Conservation (phyloP, 2,888 invertebrate species). For the Pyrgus malvae region DNA sequence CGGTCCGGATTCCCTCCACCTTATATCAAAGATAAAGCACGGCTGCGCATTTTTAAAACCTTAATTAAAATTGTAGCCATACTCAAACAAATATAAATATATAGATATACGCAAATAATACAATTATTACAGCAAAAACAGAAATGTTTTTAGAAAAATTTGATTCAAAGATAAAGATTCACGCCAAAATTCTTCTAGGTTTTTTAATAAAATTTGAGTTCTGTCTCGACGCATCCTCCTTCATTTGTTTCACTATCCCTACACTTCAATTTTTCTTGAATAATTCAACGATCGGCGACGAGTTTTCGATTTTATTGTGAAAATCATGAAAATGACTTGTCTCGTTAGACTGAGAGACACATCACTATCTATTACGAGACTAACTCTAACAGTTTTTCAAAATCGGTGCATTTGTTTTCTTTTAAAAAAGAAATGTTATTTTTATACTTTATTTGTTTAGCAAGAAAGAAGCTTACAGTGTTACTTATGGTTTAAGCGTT, state of each 20-base stretch:
- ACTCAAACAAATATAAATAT: too few relatives aligned
- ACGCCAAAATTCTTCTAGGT: constrained; percentile 45
- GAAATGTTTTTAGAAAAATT: too few relatives aligned
- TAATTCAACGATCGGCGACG: constrained; percentile 59
- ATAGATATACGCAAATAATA: too few relatives aligned
- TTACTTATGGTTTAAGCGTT: too few relatives aligned
- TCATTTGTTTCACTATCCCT: constrained; percentile 59
- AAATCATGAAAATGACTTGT: constrained; percentile 32
- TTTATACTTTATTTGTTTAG: too few relatives aligned
- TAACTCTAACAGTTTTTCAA: constrained; percentile 3
- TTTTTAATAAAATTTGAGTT: constrained; percentile 62
- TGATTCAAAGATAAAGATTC: constrained; percentile 28
- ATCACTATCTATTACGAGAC: constrained; percentile 9
- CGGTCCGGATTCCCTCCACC: too few relatives aligned
- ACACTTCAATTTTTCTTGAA: constrained; percentile 71
- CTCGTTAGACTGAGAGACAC: constrained; percentile 34
- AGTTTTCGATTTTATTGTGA: constrained; percentile 57
- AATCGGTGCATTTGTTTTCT: background rate
- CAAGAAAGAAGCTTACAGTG: too few relatives aligned
- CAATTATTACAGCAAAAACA: too few relatives aligned
- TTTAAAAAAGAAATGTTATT: too few relatives aligned
- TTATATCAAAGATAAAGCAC: too few relatives aligned
- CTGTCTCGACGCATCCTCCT: constrained; percentile 60
- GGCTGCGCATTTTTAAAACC: too few relatives aligned
- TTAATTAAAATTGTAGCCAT: too few relatives aligned